Evolutionary conservation across 2,797 vertebrate species (phyloP).

Genomic region (Macropodus opercularis): DNA sequence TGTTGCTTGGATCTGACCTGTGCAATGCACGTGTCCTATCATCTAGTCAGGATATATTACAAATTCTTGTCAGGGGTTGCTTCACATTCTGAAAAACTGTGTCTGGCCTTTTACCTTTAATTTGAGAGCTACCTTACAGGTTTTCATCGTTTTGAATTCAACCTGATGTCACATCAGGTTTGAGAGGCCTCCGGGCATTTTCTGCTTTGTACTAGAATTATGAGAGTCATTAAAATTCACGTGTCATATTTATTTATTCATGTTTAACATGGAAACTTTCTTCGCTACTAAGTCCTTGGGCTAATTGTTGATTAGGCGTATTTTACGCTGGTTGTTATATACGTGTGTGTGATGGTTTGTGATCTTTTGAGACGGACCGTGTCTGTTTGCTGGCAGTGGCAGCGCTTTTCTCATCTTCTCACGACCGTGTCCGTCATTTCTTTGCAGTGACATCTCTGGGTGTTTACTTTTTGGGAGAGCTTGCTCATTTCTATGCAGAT

Average conservation of each 20-base stretch:
- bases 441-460: conserved; percentile 22
- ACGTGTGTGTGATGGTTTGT: background rate
- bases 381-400: conserved; percentile 3
- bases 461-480: conserved; percentile 32
- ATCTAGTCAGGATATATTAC: too few species aligned
- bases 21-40: too few species aligned
- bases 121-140: too few species aligned
- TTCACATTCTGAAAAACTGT: background rate
- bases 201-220: too few species aligned
- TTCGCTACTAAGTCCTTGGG: too few species aligned
- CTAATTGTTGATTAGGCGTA: conserved; percentile 9
- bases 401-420: conserved; percentile 2
- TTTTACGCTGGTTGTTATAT: conserved; percentile 8
- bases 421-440: conserved; percentile 5
- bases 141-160: too few species aligned
- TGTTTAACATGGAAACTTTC: too few species aligned
- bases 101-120: background rate
- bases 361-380: conserved; percentile 17
- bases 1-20: background rate
- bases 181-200: too few species aligned
- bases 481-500: conserved; percentile 59
- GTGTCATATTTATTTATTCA: too few species aligned
- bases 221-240: too few species aligned
- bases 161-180: too few species aligned
- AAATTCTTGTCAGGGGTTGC: background rate